These are phyloP conservation scores for Decapterus maruadsi DNA, from an alignment of 2,797 vertebrate genomes.

Conservation along the genomic window DNA sequence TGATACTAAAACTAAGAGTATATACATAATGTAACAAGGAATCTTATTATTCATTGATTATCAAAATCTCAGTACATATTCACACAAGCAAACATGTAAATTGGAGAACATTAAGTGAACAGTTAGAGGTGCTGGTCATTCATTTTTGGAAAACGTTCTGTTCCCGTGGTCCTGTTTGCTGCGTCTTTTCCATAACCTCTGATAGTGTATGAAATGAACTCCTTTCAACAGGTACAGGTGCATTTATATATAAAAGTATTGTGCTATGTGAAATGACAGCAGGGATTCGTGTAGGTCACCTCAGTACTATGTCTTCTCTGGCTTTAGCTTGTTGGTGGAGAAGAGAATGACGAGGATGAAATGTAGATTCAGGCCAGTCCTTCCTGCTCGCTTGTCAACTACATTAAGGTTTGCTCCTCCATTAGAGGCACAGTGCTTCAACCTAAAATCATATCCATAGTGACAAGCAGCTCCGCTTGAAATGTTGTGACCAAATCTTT, in stretches of 20 bases:
- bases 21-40: slow-evolving; percentile 39
- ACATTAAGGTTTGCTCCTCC: slow-evolving; percentile 38
- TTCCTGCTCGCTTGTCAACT: slow-evolving; percentile 40
- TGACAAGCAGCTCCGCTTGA: slow-evolving; percentile 44
- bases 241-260: slow-evolving; percentile 31
- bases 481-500: slow-evolving; percentile 36
- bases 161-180: neutral
- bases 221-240: slow-evolving; percentile 6
- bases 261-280: slow-evolving; percentile 46
- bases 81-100: slow-evolving; percentile 43
- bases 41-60: slow-evolving; percentile 38
- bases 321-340: slow-evolving; percentile 75
- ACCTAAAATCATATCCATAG: slow-evolving; percentile 46
- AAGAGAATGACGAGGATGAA: slow-evolving; percentile 69
- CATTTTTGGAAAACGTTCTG: slow-evolving; percentile 18
- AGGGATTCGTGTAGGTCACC: slow-evolving; percentile 9
- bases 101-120: slow-evolving; percentile 21
- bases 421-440: slow-evolving; percentile 36
- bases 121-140: slow-evolving; percentile 18
- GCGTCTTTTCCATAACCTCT: slow-evolving; percentile 8
- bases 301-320: slow-evolving; percentile 75
- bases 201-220: slow-evolving; percentile 18
- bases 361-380: slow-evolving; percentile 70
- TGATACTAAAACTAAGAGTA: slow-evolving; percentile 39
- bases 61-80: slow-evolving; percentile 51